Evolutionary conservation across 2,113 vertebrate genomes (phyloP), one percentile per base, ranked within the genome.

Genomic region (Speoplatyrhinus poulsoni): DNA sequence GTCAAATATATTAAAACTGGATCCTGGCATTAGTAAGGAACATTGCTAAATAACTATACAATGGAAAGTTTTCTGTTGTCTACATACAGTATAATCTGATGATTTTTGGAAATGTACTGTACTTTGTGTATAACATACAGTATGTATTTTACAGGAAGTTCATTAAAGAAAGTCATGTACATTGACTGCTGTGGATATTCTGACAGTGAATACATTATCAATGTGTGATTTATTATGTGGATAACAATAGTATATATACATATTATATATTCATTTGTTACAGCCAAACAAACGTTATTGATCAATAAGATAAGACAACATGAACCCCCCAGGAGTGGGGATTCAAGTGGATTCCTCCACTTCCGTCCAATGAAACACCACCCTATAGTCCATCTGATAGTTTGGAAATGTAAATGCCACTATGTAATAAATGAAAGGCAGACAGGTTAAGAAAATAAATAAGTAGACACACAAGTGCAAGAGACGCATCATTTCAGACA

Each of bases 401-500:
- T 41, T 26, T 15, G 62, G 32, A 70, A 54, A 70, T 71, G 54
- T 67, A 65, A 67, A 81, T 67, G 61, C 52, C 6, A 9, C 46
- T 17, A n/a, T 46, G 67, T 77, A 58, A 77, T 83, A 72, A 81
- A 70, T 82, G 58, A 84, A 82, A 67, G 46, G 57, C 33, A 49
- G 67, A 72, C 52, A 54, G 41, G 67, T 32, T 13, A 46, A 46
- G 46, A 79, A 70, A 78, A 78, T 76, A 82, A 88, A 79, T 73
- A 76, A 73, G 68, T 76, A 60, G 66, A 81, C 65, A 77, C 76
- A 71, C 60, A 88, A 76, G 77, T 79, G 75, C 76, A 82, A 72
- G 67, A 66, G 66, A 79, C 58, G 67, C 73, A 75, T 81, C 76
- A 85, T 89, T 85, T 87, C 82, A 81, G 75, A 75, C 50, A 78